Conservation (phyloP, 2,888 invertebrate genomes). For the Drosophila heteroneura region DNA sequence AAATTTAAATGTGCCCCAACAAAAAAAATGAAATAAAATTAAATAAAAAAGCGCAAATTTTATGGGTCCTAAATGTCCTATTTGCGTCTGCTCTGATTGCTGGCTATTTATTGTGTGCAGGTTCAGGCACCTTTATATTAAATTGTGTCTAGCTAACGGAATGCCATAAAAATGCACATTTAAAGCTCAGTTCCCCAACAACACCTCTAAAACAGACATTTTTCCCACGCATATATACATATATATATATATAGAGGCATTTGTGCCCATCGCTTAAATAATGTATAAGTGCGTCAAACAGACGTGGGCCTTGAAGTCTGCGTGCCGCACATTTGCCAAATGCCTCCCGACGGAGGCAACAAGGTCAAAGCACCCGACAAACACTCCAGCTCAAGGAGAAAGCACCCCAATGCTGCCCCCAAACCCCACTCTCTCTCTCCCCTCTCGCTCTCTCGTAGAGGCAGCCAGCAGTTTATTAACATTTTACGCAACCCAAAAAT, state of each 20-base stretch:
- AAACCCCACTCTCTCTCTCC: background rate
- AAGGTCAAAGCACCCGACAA: conserved; percentile 82
- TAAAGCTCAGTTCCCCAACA: conserved; percentile 59
- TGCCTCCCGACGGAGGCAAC: conserved; percentile 73
- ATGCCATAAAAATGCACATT: conserved; percentile 73
- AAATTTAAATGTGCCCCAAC: conserved; percentile 28
- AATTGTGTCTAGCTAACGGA: conserved; percentile 69
- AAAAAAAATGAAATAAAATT: conserved; percentile 1
- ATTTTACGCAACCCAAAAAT: conserved; percentile 70
- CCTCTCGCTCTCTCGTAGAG: background rate
- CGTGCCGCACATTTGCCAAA: conserved; percentile 77
- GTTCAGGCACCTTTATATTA: conserved; percentile 78
- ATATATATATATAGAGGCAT: conserved; percentile 1
- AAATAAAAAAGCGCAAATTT: conserved; percentile 32
- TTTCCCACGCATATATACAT: conserved; percentile 69
- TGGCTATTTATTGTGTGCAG: conserved; percentile 62
- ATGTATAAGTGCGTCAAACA: conserved; percentile 72
- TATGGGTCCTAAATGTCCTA: conserved; percentile 15
- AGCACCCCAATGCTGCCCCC: conserved; percentile 10
- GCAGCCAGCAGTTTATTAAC: conserved; percentile 72
- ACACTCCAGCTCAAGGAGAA: conserved; percentile 30
- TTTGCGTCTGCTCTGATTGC: conserved; percentile 22
- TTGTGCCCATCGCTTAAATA: conserved; percentile 73
- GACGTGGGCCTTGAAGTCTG: conserved; percentile 60
- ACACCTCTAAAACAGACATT: conserved; percentile 15